Evolutionary conservation across 2,888 invertebrate genomes (phyloP), one percentile per base, ranked within the genome.

Genomic region (Charanyca ferruginea): DNA sequence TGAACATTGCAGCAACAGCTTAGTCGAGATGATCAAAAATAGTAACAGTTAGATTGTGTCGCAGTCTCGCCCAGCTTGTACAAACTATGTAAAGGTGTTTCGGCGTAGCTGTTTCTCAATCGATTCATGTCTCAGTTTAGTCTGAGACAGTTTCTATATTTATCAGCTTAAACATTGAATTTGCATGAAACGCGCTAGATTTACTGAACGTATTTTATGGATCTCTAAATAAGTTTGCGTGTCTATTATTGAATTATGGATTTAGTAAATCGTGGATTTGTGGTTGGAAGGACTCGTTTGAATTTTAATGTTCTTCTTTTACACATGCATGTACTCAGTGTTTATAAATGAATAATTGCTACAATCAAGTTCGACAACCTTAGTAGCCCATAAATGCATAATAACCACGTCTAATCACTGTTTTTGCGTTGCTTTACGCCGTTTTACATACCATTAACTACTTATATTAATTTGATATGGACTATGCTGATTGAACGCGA

Each of bases 391-490:
- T 70, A 66, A 69, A 67, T 61, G 45, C 65, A 61, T 70, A 66
- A 71, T 59, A 58, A 71, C 70, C 68, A 57, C 53, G 4, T 55
- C 53, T 25, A 71, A 79, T 69, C 66, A 69, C 58, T 54, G 23
- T 61, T 59, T 73, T 79, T 51, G 67, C 52, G 53, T 42, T 70
- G 51, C 65, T 60, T 23, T 62, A 70, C 69, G 65, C 57, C 59
- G 52, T 72, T 83, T 76, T 69, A 68, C 73, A 77, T 74, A 70
- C 67, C 75, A 72, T 75, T 75, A 65, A 75, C 74, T 66, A n/a
- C n/a, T n/a, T n/a, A 70, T 68, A 76, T 72, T 72, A 65, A 80
- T 85, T 84, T 77, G 63, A 75, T 77, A 79, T 71, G 59, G 69
- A 51, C 61, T 69, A 63, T 71, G 60, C 72, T 74, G 67, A 76